phyloP scores from a whole-genome alignment of 1,140 invertebrate species.

The Drosophila pallidifrons region DNA sequence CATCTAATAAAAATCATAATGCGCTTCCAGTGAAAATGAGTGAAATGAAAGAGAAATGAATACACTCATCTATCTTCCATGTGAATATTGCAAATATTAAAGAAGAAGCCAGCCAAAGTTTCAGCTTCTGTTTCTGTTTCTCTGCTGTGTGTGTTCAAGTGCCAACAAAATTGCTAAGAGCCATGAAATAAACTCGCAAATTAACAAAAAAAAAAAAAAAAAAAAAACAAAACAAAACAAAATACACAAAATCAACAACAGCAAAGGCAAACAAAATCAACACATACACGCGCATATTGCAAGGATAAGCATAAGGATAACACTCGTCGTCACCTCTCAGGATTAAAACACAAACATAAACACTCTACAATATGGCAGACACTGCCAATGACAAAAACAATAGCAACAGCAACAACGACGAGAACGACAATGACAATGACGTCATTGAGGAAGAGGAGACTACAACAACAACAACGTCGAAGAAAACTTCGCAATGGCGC shows the following conservation, averaged over 20 bases:
- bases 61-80: conserved; percentile 4
- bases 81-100: conserved; percentile 38
- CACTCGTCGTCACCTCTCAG: conserved; percentile 59
- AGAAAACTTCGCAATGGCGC: conserved; percentile 79
- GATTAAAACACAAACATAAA: conserved; percentile 65
- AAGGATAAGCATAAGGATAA: conserved; percentile 54
- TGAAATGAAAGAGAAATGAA: conserved; percentile 33
- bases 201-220: conserved; percentile 40
- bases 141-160: conserved; percentile 24
- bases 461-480: conserved; percentile 68
- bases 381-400: conserved; percentile 64
- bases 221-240: conserved; percentile 1
- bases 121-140: conserved; percentile 11
- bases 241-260: conserved; percentile 17
- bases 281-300: conserved; percentile 15
- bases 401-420: conserved; percentile 23
- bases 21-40: conserved; percentile 58
- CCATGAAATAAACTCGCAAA: conserved; percentile 56
- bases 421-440: conserved; percentile 49
- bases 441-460: conserved; percentile 68
- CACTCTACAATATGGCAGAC: conserved; percentile 75
- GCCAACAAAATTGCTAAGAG: conserved; percentile 45
- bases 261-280: conserved; percentile 12
- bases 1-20: conserved; percentile 55
- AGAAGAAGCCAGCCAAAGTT: conserved; percentile 29